These are phyloP conservation scores for Lethenteron camtschaticum DNA, from an alignment of 2,113 vertebrate species.

Conservation along the genomic window DNA sequence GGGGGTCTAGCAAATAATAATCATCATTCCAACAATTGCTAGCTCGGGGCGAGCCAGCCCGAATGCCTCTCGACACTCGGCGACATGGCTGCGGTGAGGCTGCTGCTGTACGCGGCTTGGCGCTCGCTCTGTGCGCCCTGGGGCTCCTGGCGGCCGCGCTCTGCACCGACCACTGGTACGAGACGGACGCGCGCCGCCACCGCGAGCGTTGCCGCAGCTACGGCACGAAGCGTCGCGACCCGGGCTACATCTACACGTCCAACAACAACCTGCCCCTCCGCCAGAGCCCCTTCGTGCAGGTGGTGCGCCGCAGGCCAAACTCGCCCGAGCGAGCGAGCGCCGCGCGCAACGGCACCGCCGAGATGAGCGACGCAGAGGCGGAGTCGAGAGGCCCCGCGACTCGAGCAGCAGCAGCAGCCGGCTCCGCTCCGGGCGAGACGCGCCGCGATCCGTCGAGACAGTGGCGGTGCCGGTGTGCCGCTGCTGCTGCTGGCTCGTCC, in stretches of 20 bases:
- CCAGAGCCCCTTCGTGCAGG: slow-evolving; percentile 16
- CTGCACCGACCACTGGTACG: slow-evolving; percentile 67
- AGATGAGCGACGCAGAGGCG: background rate
- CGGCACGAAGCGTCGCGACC: slow-evolving; percentile 53
- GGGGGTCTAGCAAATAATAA: too few relatives aligned
- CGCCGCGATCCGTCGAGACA: too few relatives aligned
- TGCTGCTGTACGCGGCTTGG: slow-evolving; percentile 48
- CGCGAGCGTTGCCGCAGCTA: slow-evolving; percentile 57
- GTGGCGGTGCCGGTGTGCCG: too few relatives aligned
- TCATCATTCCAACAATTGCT: too few relatives aligned
- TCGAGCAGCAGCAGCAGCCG: background rate
- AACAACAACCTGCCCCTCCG: slow-evolving; percentile 54
- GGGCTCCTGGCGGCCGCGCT: slow-evolving; percentile 53
- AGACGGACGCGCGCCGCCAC: slow-evolving; percentile 56
- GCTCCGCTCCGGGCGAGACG: background rate
- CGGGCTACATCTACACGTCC: slow-evolving; percentile 55
- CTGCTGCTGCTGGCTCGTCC: too few relatives aligned
- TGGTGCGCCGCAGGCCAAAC: slow-evolving; percentile 3
- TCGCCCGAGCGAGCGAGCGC: too few relatives aligned
- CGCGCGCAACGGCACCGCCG: background rate
- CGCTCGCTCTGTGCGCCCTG: slow-evolving; percentile 45
- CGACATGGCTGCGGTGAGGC: slow-evolving; percentile 60
- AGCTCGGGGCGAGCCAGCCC: background rate
- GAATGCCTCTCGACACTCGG: slow-evolving; percentile 10
- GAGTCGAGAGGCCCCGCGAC: background rate